Percentiles rank a stretch among this genome's conserved stretches.
Conservation (phyloP, 2,113 vertebrate genomes). For the Vimba vimba region DNA sequence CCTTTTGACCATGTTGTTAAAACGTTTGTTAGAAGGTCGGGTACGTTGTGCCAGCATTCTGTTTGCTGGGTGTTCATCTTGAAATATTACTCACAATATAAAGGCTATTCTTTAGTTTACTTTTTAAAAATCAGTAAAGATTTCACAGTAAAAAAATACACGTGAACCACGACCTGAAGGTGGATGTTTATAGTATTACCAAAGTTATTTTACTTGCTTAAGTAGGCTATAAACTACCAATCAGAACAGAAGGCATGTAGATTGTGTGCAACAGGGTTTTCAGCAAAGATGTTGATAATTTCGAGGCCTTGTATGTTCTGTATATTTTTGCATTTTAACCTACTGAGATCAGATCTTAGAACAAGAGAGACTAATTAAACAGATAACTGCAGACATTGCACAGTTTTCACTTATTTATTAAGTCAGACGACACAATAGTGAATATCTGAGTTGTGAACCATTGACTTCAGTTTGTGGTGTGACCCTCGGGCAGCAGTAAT, state of each 20-base stretch:
- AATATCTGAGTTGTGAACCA: neutral
- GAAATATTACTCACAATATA: no score
- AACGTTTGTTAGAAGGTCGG: no score
- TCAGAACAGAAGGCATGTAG: neutral
- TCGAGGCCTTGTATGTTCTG: neutral
- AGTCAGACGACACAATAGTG: no score
- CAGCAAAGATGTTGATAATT: neutral
- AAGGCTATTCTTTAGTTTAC: neutral
- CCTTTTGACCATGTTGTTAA: no score
- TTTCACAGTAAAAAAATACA: neutral
- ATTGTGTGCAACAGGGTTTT: neutral
- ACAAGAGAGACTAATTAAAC: neutral
- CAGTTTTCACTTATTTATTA: no score
- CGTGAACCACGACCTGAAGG: neutral
- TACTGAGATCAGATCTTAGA: neutral
- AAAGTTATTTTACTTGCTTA: neutral
- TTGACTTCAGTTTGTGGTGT: neutral
- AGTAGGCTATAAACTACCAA: neutral
- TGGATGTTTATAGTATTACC: neutral
- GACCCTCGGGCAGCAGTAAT: neutral
- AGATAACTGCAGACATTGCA: neutral
- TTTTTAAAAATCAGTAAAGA: neutral
- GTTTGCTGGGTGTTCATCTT: no score
- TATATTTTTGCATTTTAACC: slow-evolving; percentile 11
- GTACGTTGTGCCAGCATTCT: no score